Conservation (phyloP, 2,888 invertebrate genomes). For the Syritta pipiens region DNA sequence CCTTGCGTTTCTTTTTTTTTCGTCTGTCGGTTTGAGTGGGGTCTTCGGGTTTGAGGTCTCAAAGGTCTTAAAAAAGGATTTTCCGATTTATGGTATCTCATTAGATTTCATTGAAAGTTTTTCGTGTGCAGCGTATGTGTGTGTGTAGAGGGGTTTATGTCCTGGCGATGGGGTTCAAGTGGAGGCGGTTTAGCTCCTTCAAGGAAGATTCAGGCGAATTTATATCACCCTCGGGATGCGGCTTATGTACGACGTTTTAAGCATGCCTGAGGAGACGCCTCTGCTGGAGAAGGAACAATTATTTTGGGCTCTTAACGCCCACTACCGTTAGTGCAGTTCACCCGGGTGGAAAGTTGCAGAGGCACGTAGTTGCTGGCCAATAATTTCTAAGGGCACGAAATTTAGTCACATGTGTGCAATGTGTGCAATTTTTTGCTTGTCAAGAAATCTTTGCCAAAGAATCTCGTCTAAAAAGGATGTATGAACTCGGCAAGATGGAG, state of each 20-base stretch:
- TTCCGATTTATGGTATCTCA: conserved; percentile 53
- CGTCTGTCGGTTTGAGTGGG: neutral
- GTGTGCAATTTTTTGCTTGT: too few species aligned
- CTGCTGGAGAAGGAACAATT: too few species aligned
- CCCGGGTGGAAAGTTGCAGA: too few species aligned
- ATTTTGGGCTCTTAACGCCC: too few species aligned
- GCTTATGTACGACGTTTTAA: neutral
- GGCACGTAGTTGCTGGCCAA: too few species aligned
- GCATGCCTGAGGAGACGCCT: too few species aligned
- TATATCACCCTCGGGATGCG: conserved; percentile 21
- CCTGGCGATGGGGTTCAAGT: neutral
- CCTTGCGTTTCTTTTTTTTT: neutral
- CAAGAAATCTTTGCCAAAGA: too few species aligned
- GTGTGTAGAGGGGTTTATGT: neutral
- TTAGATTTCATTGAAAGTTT: conserved; percentile 56
- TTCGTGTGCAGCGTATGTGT: neutral
- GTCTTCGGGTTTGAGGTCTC: conserved; percentile 10
- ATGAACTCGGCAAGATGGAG: too few species aligned
- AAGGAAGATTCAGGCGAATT: conserved; percentile 15
- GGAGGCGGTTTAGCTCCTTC: conserved; percentile 16
- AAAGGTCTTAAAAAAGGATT: conserved; percentile 44
- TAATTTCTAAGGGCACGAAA: too few species aligned
- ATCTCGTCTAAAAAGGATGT: too few species aligned
- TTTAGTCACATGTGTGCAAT: too few species aligned
- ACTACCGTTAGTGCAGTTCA: too few species aligned